Conservation (phyloP, 2,888 invertebrate species). For the Argynnis bischoffii region DNA sequence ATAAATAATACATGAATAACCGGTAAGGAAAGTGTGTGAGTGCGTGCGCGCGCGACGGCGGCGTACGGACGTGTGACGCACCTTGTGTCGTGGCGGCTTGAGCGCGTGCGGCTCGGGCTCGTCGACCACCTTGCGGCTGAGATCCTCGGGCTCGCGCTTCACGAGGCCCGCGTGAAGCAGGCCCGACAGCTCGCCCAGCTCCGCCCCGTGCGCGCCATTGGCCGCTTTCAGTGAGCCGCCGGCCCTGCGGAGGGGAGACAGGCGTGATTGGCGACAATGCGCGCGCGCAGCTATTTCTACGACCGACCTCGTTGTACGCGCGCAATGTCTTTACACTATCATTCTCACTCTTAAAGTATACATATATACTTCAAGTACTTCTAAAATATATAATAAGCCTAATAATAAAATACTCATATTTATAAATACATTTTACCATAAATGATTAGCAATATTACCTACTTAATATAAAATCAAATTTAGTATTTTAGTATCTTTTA, state of each 20-base stretch:
- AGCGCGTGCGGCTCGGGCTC: slow-evolving; percentile 83
- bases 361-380: slow-evolving; percentile 1
- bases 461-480: too few relatives aligned
- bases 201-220: slow-evolving; percentile 87
- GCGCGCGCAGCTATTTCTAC: slow-evolving; percentile 60
- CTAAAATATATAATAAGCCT: slow-evolving; percentile 6
- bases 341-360: slow-evolving; percentile 46
- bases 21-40: slow-evolving; percentile 75
- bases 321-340: slow-evolving; percentile 60
- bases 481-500: too few relatives aligned
- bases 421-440: too few relatives aligned
- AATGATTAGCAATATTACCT: too few relatives aligned
- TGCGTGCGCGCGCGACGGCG: slow-evolving; percentile 81
- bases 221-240: slow-evolving; percentile 83
- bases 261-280: slow-evolving; percentile 72
- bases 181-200: slow-evolving; percentile 84
- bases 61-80: slow-evolving; percentile 82
- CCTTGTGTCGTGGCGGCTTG: slow-evolving; percentile 86
- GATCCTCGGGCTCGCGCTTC: slow-evolving; percentile 92
- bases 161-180: slow-evolving; percentile 86
- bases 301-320: slow-evolving; percentile 57
- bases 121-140: slow-evolving; percentile 87
- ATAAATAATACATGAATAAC: slow-evolving; percentile 82
- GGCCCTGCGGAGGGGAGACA: slow-evolving; percentile 85
- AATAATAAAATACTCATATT: too few relatives aligned